Conservation (phyloP, 2,113 vertebrate genomes). For the Carassius carassius region DNA sequence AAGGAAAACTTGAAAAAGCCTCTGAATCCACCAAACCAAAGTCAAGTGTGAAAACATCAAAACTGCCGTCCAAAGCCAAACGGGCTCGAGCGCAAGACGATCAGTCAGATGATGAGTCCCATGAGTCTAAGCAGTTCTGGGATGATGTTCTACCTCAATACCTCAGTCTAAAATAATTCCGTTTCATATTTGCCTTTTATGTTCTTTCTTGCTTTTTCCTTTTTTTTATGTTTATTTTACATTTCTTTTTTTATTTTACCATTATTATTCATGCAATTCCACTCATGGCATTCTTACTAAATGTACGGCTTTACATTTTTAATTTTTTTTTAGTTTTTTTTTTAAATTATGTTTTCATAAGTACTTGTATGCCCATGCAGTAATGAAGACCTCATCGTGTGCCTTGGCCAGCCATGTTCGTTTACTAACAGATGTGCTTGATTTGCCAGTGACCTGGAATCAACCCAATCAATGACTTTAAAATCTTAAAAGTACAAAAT, state of each 20-base stretch:
- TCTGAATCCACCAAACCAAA: constrained; percentile 51
- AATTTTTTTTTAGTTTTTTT: not conserved
- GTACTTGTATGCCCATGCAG: not conserved
- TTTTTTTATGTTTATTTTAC: not conserved
- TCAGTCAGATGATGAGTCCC: constrained; percentile 28
- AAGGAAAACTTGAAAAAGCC: constrained; percentile 48
- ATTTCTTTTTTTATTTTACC: too few relatives aligned
- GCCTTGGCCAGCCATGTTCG: constrained; percentile 11
- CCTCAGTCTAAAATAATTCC: constrained; percentile 55
- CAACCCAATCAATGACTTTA: not conserved
- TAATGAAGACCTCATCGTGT: constrained; percentile 16
- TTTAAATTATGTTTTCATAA: not conserved
- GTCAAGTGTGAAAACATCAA: not conserved
- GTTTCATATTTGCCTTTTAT: not conserved
- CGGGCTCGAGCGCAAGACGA: constrained; percentile 45
- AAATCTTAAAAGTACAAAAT: not conserved
- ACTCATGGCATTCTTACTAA: not conserved
- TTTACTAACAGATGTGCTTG: not conserved
- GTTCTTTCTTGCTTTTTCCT: not conserved
- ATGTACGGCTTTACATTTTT: not conserved
- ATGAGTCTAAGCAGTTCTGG: constrained; percentile 56
- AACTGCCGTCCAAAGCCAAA: not conserved
- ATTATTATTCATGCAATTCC: not conserved
- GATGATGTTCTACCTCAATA: constrained; percentile 60
- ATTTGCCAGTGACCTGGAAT: not conserved